These are phyloP conservation scores for Andrena chrysosceles DNA, from an alignment of 2,888 invertebrate genomes.

Conservation along the genomic window DNA sequence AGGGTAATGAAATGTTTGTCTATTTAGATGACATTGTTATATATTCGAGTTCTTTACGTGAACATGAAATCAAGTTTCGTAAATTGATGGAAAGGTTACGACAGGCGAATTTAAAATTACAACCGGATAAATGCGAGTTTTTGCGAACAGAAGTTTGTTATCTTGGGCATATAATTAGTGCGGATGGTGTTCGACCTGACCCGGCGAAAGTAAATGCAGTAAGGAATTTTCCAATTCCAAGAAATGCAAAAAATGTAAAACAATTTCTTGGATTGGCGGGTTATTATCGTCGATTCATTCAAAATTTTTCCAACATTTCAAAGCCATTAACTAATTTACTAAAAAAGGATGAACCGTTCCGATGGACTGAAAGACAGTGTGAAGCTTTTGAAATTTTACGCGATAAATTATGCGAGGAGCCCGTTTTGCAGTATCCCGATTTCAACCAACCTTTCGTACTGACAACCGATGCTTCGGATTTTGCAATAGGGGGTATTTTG, in stretches of 20 bases:
- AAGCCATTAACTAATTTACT: slow-evolving; percentile 1
- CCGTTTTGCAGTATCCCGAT: slow-evolving; percentile 2
- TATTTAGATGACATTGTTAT: slow-evolving; percentile 9
- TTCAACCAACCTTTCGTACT: slow-evolving; percentile 1
- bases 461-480: slow-evolving; percentile 4
- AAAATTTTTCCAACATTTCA: slow-evolving; percentile 1
- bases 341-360: slow-evolving; percentile 4
- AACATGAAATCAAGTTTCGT: slow-evolving; percentile 2
- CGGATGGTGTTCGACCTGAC: slow-evolving; percentile 1
- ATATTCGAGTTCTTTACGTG: slow-evolving; percentile 1
- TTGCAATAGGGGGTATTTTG: slow-evolving; percentile 9
- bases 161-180: not conserved
- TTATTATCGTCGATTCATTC: slow-evolving; percentile 8
- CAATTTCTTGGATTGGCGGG: slow-evolving; percentile 10
- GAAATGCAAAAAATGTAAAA: not conserved
- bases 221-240: slow-evolving; percentile 2
- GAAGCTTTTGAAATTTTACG: slow-evolving; percentile 2
- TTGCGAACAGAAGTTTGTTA: slow-evolving; percentile 5
- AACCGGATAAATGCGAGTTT: not conserved
- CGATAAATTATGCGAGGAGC: not conserved
- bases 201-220: slow-evolving; percentile 2
- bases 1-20: slow-evolving; percentile 4
- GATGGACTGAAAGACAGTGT: not conserved
- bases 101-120: slow-evolving; percentile 3
- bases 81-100: slow-evolving; percentile 13